Conservation (phyloP, 1,140 invertebrate species). For the Philotrypesis tridentata region DNA sequence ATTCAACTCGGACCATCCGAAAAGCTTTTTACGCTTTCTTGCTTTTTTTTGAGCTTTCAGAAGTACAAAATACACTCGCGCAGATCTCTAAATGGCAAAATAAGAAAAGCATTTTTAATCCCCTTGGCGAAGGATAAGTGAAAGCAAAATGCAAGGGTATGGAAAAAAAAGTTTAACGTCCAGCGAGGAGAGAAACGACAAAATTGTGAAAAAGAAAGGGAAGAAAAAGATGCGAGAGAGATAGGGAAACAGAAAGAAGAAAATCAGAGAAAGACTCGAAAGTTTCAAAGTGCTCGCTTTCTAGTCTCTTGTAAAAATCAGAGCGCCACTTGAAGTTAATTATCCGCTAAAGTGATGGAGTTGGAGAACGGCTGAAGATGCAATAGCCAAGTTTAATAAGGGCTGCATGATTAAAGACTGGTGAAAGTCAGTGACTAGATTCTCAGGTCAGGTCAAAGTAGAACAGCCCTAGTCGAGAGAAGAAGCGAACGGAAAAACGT, state of each 20-base stretch:
- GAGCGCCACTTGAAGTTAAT: constrained; percentile 34
- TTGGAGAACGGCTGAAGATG: background rate
- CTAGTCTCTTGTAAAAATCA: constrained; percentile 10
- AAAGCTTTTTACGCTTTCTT: background rate
- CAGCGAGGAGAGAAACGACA: background rate
- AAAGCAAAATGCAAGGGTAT: constrained; percentile 30
- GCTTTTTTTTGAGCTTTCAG: background rate
- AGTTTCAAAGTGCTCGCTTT: background rate
- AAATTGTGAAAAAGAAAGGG: too few relatives aligned
- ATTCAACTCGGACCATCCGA: background rate
- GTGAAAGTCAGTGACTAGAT: background rate
- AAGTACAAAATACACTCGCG: background rate
- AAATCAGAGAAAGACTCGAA: constrained; percentile 19
- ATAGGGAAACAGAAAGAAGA: background rate
- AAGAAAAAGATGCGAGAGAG: background rate
- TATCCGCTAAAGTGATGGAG: constrained; percentile 15
- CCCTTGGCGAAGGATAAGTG: constrained; percentile 2
- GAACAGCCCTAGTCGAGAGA: background rate
- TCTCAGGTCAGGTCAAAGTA: background rate
- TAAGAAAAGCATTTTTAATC: constrained; percentile 39
- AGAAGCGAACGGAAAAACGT: constrained; percentile 19
- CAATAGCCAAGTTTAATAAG: constrained; percentile 29
- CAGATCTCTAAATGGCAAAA: constrained; percentile 32
- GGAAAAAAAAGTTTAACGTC: constrained; percentile 17
- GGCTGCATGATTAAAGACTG: constrained; percentile 43